Conservation (phyloP, 2,113 vertebrate species). For the Seriola quinqueradiata region DNA sequence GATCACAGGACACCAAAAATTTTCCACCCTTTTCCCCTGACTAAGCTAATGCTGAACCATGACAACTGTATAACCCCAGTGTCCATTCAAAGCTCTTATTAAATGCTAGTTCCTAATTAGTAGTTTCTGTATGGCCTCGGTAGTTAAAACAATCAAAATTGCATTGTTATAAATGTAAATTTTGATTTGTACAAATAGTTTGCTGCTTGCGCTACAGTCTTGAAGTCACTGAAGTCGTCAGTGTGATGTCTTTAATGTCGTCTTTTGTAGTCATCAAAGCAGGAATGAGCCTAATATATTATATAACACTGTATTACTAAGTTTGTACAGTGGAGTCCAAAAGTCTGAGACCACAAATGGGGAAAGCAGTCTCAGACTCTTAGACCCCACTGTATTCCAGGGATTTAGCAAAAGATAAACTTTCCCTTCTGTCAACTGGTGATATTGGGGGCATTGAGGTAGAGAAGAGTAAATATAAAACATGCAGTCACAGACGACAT, state of each 20-base stretch:
- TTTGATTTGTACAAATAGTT: constrained; percentile 40
- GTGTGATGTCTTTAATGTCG: constrained; percentile 41
- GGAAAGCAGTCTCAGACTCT: no score
- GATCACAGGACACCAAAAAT: not conserved
- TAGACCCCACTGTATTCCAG: not conserved
- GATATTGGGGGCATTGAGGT: not conserved
- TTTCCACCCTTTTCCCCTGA: not conserved
- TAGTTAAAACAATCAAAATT: constrained; percentile 44
- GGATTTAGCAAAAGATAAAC: not conserved
- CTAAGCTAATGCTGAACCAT: constrained; percentile 69
- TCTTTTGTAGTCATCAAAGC: not conserved
- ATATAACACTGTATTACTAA: not conserved
- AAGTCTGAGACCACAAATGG: no score
- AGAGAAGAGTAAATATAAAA: not conserved
- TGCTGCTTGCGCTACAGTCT: constrained; percentile 35
- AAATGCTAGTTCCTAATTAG: constrained; percentile 12
- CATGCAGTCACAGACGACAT: constrained; percentile 38
- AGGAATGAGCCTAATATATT: not conserved
- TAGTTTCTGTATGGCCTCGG: constrained; percentile 21
- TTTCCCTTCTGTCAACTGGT: not conserved
- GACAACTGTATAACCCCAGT: constrained; percentile 22
- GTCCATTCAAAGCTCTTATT: not conserved
- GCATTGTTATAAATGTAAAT: constrained; percentile 47
- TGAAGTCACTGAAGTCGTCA: constrained; percentile 17
- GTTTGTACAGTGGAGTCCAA: no score